phyloP scores from a whole-genome alignment of 1,140 invertebrate species.

The Drosophila tropicalis region DNA sequence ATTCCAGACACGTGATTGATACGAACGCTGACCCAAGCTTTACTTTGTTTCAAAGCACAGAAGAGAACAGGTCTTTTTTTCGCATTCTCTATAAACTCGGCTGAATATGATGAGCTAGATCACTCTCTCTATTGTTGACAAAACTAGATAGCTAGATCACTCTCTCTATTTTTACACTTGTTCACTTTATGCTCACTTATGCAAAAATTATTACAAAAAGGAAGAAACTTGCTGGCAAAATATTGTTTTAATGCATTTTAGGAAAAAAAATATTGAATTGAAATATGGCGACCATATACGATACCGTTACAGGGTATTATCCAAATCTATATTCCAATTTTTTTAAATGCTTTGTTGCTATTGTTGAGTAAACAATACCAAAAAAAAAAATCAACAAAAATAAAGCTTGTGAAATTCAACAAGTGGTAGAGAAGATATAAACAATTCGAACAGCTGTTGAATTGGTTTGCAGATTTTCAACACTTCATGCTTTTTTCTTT shows the following conservation, averaged over 20 bases:
- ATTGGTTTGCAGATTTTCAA: background rate
- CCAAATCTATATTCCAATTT: background rate
- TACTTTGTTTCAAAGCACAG: conserved; percentile 16
- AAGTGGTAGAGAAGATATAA: background rate
- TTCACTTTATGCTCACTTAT: too few relatives aligned
- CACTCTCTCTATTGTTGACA: too few relatives aligned
- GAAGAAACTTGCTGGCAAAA: too few relatives aligned
- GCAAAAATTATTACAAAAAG: too few relatives aligned
- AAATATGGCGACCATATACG: background rate
- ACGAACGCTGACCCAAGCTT: conserved; percentile 1
- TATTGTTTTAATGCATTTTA: too few relatives aligned
- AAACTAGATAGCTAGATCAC: too few relatives aligned
- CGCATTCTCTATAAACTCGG: background rate
- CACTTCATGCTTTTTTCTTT: conserved; percentile 15
- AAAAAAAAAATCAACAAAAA: background rate
- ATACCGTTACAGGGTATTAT: background rate
- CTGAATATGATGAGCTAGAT: too few relatives aligned
- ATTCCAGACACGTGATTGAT: conserved; percentile 32
- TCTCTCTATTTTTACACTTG: too few relatives aligned
- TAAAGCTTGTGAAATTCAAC: conserved; percentile 18
- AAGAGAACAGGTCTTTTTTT: background rate
- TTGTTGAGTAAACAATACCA: background rate
- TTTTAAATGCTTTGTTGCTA: background rate
- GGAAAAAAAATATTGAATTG: background rate
- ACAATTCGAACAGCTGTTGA: conserved; percentile 7